Base-by-base conservation (phyloP, 1,140 invertebrate genomes). In the Macrobrachium nipponense region DNA sequence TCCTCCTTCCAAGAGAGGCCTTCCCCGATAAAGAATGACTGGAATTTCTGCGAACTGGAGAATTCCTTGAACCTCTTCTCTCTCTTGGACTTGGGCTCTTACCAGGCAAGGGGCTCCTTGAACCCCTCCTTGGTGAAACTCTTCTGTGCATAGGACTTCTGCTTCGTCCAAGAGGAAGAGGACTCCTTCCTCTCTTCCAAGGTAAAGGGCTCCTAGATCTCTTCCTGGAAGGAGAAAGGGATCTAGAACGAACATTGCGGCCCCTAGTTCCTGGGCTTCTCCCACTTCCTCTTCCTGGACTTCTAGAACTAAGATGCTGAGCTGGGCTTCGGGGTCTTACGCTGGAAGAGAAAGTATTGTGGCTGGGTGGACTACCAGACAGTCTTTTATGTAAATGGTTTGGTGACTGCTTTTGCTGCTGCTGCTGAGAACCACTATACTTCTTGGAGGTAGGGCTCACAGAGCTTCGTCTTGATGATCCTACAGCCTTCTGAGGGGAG, bases 391-490 rank as follows among this genome's bases (percentile, higher is more conserved):
- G 66, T 61, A 80, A 4, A 58, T 64, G 68, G 17, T 70, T 43
- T 0, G 59, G 82, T 43, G 75, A 64, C 18, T 75, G 72, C 51
- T 36, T 23, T 66, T 77, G 82, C 17, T 58, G 36, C 51, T 27
- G 23, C 7, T n/a, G 23, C 23, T n/a, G 17, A 64, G 72, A 20
- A 23, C 44, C 23, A 20, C 15, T 62, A 66, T 75, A 77, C 36
- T 84, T 77, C 61, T 84, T 84, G 44, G 60, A 27, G 44, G 84
- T 51, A 36, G 77, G 84, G 43, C 84, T 86, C 27, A 72, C 51
- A 20, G 84, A 86, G 27, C 59, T 68, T 86, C 84, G 68, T 20
- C 84, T 86, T 12, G n/a, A 27, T 75, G 77, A 60, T 43, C 62
- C 20, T n/a, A 60, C 44, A 17, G 43, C 27, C 51, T 86, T 86